phyloP scores from a whole-genome alignment of 2,888 invertebrate species.

The Lithophane leautieri region DNA sequence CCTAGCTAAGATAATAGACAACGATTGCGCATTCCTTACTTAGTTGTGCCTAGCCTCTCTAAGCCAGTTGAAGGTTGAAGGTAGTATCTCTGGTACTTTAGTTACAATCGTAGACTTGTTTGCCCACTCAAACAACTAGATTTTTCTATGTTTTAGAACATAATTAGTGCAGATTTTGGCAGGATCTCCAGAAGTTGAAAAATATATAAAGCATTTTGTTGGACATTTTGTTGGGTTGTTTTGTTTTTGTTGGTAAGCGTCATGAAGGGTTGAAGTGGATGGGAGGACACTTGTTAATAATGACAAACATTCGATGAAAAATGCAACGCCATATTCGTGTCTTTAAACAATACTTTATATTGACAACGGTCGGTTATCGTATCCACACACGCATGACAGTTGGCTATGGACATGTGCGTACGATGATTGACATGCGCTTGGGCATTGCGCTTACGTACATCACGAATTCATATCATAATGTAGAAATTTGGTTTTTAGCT shows the following conservation, averaged over 20 bases:
- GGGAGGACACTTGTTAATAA: constrained; percentile 28
- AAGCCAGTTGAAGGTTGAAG: constrained; percentile 78
- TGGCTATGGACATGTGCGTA: constrained; percentile 75
- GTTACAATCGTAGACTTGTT: constrained; percentile 5
- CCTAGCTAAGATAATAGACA: constrained; percentile 69
- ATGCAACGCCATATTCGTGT: constrained; percentile 37
- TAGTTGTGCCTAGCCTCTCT: constrained; percentile 72
- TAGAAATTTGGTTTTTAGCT: constrained; percentile 2
- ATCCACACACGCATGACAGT: constrained; percentile 67
- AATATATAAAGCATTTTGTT: background rate
- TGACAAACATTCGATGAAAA: constrained; percentile 24
- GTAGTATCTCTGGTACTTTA: constrained; percentile 53
- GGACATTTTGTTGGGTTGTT: too few relatives aligned
- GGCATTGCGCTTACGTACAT: constrained; percentile 51
- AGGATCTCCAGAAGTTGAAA: background rate
- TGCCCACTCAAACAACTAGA: background rate
- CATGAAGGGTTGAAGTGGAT: constrained; percentile 1
- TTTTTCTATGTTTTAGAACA: constrained; percentile 9
- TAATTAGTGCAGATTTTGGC: background rate
- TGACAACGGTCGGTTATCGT: constrained; percentile 48
- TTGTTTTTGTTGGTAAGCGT: too few relatives aligned
- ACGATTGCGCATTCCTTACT: constrained; percentile 77
- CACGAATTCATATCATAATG: constrained; percentile 21
- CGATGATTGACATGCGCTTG: constrained; percentile 71
- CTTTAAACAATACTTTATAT: constrained; percentile 50